Evolutionary conservation across 2,113 vertebrate genomes (phyloP).

Genomic region (Gavialis gangeticus): DNA sequence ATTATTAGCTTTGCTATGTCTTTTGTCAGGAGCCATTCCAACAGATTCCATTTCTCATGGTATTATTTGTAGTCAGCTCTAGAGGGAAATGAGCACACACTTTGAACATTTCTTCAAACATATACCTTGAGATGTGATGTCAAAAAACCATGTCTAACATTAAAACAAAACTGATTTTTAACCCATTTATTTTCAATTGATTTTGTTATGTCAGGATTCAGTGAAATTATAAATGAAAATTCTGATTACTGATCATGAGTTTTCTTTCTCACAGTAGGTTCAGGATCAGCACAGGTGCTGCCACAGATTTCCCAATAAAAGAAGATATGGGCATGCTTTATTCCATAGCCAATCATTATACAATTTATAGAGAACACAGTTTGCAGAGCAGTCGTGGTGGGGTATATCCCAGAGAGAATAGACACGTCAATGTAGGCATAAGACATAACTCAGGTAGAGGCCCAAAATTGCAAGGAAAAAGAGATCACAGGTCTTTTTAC

Average conservation of each 20-base stretch:
- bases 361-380: background rate
- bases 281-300: background rate
- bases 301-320: background rate
- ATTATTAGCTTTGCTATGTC: slow-evolving; percentile 57
- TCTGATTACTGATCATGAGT: background rate
- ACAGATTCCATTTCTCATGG: slow-evolving; percentile 29
- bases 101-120: slow-evolving; percentile 6
- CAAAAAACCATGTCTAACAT: background rate
- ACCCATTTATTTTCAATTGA: background rate
- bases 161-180: slow-evolving; percentile 13
- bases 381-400: background rate
- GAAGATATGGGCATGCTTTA: background rate
- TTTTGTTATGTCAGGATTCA: background rate
- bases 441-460: background rate
- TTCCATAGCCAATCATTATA: background rate
- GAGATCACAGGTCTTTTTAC: background rate
- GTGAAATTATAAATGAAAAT: background rate
- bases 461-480: background rate
- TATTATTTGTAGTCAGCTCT: slow-evolving; percentile 45
- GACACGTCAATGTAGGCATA: background rate
- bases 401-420: background rate
- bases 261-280: background rate
- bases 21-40: slow-evolving; percentile 51
- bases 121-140: background rate
- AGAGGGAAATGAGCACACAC: slow-evolving; percentile 3